These are phyloP conservation scores for Lordiphosa fenestrarum DNA, from an alignment of 2,888 invertebrate species.

Conservation along the genomic window DNA sequence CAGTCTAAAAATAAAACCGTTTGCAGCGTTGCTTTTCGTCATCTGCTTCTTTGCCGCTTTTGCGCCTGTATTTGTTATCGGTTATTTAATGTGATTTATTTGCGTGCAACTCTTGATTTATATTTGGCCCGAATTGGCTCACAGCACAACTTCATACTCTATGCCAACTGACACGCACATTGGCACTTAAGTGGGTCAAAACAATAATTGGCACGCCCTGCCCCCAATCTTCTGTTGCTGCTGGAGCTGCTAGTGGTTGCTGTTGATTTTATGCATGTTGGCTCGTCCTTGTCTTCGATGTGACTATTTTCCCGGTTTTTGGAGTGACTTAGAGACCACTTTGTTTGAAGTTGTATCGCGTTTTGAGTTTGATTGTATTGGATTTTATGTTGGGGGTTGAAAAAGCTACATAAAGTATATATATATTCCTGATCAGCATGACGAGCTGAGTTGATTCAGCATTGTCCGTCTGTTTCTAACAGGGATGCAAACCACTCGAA, in stretches of 20 bases:
- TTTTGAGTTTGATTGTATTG: no score
- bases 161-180: conserved; percentile 58
- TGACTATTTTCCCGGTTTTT: no score
- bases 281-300: conserved; percentile 32
- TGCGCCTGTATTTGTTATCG: conserved; percentile 66
- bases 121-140: conserved; percentile 46
- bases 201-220: conserved; percentile 58
- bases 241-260: no score
- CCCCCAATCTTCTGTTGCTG: background rate
- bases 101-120: conserved; percentile 71
- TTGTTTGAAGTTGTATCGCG: no score
- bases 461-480: no score
- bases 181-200: conserved; percentile 65
- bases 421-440: no score
- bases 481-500: no score
- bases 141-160: conserved; percentile 24
- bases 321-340: no score
- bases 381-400: no score
- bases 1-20: background rate
- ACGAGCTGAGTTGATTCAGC: no score
- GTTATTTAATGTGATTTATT: conserved; percentile 73
- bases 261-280: background rate
- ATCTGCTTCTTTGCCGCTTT: background rate
- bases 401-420: no score
- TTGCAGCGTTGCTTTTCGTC: conserved; percentile 8